These are phyloP conservation scores for Thymelicus sylvestris DNA, from an alignment of 2,888 invertebrate species.

Conservation along the genomic window DNA sequence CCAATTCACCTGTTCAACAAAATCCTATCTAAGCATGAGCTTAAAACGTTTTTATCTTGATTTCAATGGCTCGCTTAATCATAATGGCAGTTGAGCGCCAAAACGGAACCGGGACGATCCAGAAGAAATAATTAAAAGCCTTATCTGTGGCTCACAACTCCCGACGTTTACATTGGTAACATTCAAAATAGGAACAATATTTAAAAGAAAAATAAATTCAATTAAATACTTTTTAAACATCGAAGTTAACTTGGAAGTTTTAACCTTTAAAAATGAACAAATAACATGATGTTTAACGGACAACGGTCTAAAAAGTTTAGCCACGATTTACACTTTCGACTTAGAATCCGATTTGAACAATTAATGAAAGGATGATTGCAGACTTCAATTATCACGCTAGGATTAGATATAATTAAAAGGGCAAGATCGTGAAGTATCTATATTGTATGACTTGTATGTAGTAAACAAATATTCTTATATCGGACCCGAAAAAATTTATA, in stretches of 20 bases:
- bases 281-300: too few species aligned
- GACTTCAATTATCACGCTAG: too few species aligned
- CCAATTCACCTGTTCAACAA: constrained; percentile 15
- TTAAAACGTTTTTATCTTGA: constrained; percentile 11
- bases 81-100: constrained; percentile 44
- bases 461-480: too few species aligned
- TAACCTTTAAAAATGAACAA: background rate
- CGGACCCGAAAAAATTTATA: too few species aligned
- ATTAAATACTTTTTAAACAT: background rate
- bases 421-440: too few species aligned
- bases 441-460: too few species aligned
- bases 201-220: background rate
- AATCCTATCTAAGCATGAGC: background rate
- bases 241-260: background rate
- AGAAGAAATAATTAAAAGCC: constrained; percentile 52
- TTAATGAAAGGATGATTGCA: too few species aligned
- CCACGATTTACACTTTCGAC: too few species aligned
- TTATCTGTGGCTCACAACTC: constrained; percentile 45
- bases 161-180: constrained; percentile 34
- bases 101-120: constrained; percentile 48
- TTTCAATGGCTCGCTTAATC: background rate
- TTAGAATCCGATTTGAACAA: too few species aligned
- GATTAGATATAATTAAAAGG: too few species aligned
- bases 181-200: constrained; percentile 14
- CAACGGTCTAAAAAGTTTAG: too few species aligned